phyloP scores from a whole-genome alignment of 2,888 invertebrate species.

The Helleia helle region DNA sequence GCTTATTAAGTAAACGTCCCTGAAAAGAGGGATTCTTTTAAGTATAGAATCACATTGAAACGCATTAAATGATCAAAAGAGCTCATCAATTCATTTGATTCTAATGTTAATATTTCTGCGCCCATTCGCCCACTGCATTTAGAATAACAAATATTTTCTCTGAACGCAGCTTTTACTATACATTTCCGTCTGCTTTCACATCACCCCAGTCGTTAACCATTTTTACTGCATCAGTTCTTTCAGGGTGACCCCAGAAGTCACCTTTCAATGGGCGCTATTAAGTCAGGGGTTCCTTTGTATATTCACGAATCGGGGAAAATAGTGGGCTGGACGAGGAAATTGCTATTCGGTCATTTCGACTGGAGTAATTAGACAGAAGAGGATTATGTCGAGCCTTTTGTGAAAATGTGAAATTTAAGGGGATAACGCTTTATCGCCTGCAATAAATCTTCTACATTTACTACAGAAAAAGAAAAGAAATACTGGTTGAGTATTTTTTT shows the following conservation, averaged over 20 bases:
- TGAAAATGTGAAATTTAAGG: neutral
- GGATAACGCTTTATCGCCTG: neutral
- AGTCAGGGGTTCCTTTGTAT: conserved; percentile 36
- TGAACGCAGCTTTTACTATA: conserved; percentile 24
- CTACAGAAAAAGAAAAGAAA: neutral
- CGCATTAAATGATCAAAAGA: conserved; percentile 13
- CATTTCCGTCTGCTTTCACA: conserved; percentile 33
- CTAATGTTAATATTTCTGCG: conserved; percentile 21
- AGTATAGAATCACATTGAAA: conserved; percentile 2
- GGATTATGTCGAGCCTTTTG: conserved; percentile 1
- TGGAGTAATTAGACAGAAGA: conserved; percentile 15
- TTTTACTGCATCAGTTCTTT: conserved; percentile 33
- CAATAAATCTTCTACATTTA: neutral
- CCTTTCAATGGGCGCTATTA: conserved; percentile 38
- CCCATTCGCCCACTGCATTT: conserved; percentile 23
- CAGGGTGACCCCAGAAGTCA: conserved; percentile 33
- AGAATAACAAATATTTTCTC: conserved; percentile 18
- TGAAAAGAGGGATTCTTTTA: too few relatives aligned
- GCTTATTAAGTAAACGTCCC: too few relatives aligned
- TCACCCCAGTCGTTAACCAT: conserved; percentile 34
- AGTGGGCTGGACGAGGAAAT: conserved; percentile 32
- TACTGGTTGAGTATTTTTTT: too few relatives aligned
- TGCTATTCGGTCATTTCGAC: conserved; percentile 37
- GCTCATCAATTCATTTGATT: conserved; percentile 14
- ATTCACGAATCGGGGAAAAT: conserved; percentile 33